These are phyloP conservation scores for Rhinogobius similis DNA, from an alignment of 2,113 vertebrate species.

Conservation along the genomic window DNA sequence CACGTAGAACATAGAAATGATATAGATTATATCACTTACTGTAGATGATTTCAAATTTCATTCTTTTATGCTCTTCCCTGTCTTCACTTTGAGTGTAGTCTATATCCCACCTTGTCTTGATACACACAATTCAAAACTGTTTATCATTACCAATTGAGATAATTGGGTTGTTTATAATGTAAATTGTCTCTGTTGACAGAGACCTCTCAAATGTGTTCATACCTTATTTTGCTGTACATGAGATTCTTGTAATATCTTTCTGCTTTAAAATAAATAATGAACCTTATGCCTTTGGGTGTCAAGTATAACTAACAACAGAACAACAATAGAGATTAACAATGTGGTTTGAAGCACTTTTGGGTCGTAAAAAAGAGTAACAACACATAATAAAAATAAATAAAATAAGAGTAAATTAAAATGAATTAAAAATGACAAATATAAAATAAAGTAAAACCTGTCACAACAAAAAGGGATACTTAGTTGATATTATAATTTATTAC, in stretches of 20 bases:
- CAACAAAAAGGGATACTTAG: too few relatives aligned
- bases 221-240: slow-evolving; percentile 79
- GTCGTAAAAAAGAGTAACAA: neutral
- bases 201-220: slow-evolving; percentile 19
- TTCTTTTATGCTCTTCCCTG: slow-evolving; percentile 51
- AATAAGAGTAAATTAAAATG: too few relatives aligned
- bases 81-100: slow-evolving; percentile 36
- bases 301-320: neutral
- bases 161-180: slow-evolving; percentile 30
- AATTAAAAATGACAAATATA: too few relatives aligned
- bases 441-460: too few relatives aligned
- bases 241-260: slow-evolving; percentile 76
- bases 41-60: slow-evolving; percentile 58
- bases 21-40: slow-evolving; percentile 51
- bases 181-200: slow-evolving; percentile 38
- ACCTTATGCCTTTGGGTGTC: slow-evolving; percentile 32
- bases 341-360: neutral
- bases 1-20: slow-evolving; percentile 22
- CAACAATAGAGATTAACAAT: neutral
- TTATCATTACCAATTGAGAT: slow-evolving; percentile 25
- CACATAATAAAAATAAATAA: too few relatives aligned
- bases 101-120: slow-evolving; percentile 28
- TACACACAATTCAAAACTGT: slow-evolving; percentile 30
- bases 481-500: neutral
- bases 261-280: slow-evolving; percentile 76